phyloP scores from a whole-genome alignment of 2,888 invertebrate genomes.

The Diarsia rubi region DNA sequence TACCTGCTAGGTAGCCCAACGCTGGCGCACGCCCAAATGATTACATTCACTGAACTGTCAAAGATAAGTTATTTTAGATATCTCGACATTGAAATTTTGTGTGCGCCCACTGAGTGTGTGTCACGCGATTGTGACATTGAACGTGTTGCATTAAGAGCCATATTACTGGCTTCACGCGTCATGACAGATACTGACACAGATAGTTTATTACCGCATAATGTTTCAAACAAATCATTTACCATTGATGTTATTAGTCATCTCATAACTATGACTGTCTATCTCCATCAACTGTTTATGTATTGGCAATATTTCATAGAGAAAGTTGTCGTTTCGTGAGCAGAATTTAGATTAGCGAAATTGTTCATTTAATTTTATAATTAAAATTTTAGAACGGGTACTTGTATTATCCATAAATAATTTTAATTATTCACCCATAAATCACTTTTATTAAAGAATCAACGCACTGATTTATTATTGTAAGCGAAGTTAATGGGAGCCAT shows the following conservation, averaged over 20 bases:
- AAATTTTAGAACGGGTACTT: conserved; percentile 41
- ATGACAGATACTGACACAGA: conserved; percentile 27
- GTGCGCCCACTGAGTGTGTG: conserved; percentile 72
- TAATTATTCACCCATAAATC: conserved; percentile 70
- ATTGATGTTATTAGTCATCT: conserved; percentile 48
- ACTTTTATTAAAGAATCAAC: conserved; percentile 72
- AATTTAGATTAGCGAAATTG: conserved; percentile 33
- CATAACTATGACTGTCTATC: conserved; percentile 13
- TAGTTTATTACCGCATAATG: conserved; percentile 43
- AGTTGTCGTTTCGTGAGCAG: conserved; percentile 23
- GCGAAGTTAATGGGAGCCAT: conserved; percentile 72
- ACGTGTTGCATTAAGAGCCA: conserved; percentile 69
- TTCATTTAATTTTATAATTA: conserved; percentile 48
- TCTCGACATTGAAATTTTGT: conserved; percentile 86
- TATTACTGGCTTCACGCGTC: conserved; percentile 43
- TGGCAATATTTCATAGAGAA: conserved; percentile 40
- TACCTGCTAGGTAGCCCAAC: conserved; percentile 88
- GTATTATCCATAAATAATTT: conserved; percentile 65
- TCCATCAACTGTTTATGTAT: conserved; percentile 24
- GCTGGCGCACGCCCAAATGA: conserved; percentile 84
- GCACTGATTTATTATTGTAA: conserved; percentile 71
- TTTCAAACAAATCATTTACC: conserved; percentile 44
- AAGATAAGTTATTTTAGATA: conserved; percentile 90
- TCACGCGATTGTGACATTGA: conserved; percentile 76
- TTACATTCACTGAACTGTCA: conserved; percentile 90